Percentiles rank a stretch among this genome's conserved stretches.
Conservation (phyloP, 2,797 vertebrate species). For the Oreochromis grahami region DNA sequence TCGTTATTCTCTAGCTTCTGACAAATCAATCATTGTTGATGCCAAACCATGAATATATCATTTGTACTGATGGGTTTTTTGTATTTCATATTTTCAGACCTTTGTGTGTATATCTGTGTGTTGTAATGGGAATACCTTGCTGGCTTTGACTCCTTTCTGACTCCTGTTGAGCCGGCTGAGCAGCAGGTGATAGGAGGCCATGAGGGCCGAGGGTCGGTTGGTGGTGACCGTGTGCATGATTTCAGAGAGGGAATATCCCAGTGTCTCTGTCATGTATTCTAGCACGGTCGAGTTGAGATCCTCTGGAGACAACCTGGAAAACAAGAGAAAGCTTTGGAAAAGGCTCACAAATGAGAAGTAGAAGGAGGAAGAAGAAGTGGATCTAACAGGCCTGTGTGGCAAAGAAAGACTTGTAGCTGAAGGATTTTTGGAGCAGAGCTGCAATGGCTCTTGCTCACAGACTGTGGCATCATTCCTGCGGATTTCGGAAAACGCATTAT, state of each 20-base stretch:
- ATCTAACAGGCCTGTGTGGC: neutral
- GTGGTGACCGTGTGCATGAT: conserved; percentile 75
- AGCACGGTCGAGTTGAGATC: conserved; percentile 78
- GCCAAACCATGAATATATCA: neutral
- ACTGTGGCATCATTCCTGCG: conserved; percentile 24
- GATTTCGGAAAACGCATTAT: conserved; percentile 16
- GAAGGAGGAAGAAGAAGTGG: neutral
- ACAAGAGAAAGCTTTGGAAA: neutral
- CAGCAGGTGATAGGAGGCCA: conserved; percentile 82
- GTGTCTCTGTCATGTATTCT: conserved; percentile 77
- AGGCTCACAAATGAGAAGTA: neutral
- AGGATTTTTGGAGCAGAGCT: neutral
- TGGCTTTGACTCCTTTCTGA: conserved; percentile 68
- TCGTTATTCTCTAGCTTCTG: conserved; percentile 70
- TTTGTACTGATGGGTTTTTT: rapidly evolving
- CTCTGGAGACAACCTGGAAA: conserved; percentile 72
- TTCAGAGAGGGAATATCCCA: conserved; percentile 75
- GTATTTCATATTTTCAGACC: rapidly evolving
- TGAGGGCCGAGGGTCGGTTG: conserved; percentile 81
- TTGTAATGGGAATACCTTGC: conserved; percentile 66
- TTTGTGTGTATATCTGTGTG: neutral
- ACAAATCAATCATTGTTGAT: conserved; percentile 2
- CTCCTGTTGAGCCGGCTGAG: conserved; percentile 77
- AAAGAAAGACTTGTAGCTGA: neutral
- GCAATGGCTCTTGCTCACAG: neutral